A percentile compares a stretch with the other conserved stretches of the same genome.
Evolutionary conservation across 2,797 vertebrate genomes (phyloP).

Genomic region (Danio choprae): DNA sequence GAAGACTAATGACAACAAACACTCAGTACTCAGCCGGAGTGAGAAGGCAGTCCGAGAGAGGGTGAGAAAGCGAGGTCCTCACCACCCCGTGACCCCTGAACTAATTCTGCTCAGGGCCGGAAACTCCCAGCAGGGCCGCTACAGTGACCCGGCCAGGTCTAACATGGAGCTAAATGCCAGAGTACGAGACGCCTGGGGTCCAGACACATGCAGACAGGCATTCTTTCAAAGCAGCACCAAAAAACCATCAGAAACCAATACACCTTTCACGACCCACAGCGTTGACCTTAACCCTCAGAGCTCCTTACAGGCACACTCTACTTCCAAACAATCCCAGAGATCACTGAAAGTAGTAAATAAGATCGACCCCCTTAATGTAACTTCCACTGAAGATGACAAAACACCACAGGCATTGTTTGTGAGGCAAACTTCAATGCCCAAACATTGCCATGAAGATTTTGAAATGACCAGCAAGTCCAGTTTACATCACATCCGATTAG

Average conservation of each 20-base stretch:
- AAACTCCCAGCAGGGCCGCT: slow-evolving; percentile 66
- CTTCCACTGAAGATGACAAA: slow-evolving; percentile 51
- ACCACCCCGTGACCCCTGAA: slow-evolving; percentile 63
- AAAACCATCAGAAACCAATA: slow-evolving; percentile 25
- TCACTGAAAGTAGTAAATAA: neutral
- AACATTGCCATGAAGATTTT: slow-evolving; percentile 18
- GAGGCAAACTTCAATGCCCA: neutral
- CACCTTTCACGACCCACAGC: slow-evolving; percentile 2
- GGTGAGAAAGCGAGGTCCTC: slow-evolving; percentile 64
- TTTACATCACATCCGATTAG: slow-evolving; percentile 30
- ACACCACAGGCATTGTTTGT: slow-evolving; percentile 30
- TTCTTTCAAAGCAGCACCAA: slow-evolving; percentile 8
- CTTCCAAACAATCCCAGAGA: slow-evolving; percentile 21
- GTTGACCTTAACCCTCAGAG: slow-evolving; percentile 16
- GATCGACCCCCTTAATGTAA: slow-evolving; percentile 32
- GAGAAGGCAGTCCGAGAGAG: slow-evolving; percentile 59
- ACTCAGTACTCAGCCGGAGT: slow-evolving; percentile 54
- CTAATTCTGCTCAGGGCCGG: slow-evolving; percentile 74
- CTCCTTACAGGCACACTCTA: neutral
- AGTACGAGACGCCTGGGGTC: slow-evolving; percentile 70
- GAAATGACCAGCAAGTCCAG: slow-evolving; percentile 1
- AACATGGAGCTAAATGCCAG: slow-evolving; percentile 65
- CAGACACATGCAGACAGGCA: neutral
- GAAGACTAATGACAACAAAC: neutral
- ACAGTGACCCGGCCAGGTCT: slow-evolving; percentile 56